Conservation (phyloP, 1,140 invertebrate genomes). For the Drosophila pruinosa region DNA sequence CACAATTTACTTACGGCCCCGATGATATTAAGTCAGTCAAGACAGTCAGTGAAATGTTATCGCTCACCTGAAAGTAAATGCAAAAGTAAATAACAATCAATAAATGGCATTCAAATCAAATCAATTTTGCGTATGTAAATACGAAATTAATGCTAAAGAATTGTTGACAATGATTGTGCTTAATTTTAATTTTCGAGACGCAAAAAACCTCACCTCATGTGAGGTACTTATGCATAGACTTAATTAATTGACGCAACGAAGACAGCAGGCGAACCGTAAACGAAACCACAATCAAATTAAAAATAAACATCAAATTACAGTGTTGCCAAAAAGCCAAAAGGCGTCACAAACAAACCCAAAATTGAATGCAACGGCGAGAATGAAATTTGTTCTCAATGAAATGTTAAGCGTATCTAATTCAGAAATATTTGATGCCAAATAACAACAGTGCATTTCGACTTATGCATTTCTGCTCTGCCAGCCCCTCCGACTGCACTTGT, state of each 20-base stretch:
- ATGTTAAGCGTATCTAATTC: neutral
- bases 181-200: slow-evolving; percentile 7
- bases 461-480: too few relatives aligned
- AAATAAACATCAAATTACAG: slow-evolving; percentile 35
- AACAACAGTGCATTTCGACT: slow-evolving; percentile 49
- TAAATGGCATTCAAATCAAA: slow-evolving; percentile 44
- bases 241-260: slow-evolving; percentile 46
- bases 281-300: slow-evolving; percentile 15
- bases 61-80: slow-evolving; percentile 69
- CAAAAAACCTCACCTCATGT: slow-evolving; percentile 6
- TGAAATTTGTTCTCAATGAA: slow-evolving; percentile 47
- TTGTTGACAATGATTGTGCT: neutral
- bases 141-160: slow-evolving; percentile 35
- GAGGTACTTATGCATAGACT: neutral
- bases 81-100: slow-evolving; percentile 59
- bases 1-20: slow-evolving; percentile 39
- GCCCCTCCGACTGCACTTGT: too few relatives aligned
- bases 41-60: slow-evolving; percentile 33
- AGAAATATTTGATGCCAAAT: slow-evolving; percentile 20
- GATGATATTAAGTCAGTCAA: neutral
- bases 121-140: slow-evolving; percentile 52
- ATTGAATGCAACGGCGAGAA: slow-evolving; percentile 29
- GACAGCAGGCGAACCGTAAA: slow-evolving; percentile 1
- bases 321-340: slow-evolving; percentile 19
- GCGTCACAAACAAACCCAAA: slow-evolving; percentile 29